Conservation (phyloP, 2,113 vertebrate genomes). For the Apteryx mantelli region DNA sequence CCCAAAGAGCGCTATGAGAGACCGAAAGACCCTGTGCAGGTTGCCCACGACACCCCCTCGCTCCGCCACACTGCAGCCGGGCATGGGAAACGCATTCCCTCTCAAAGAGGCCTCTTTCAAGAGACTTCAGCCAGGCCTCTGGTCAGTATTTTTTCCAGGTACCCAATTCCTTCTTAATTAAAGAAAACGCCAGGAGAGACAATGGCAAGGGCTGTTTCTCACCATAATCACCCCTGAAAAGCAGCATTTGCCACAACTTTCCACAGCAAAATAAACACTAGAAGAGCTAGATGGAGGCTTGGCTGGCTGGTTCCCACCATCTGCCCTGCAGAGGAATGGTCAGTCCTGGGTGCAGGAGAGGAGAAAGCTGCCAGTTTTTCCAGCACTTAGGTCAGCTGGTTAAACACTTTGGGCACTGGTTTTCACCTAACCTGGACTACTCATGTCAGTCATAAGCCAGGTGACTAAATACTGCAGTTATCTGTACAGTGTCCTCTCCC, state of each 20-base stretch:
- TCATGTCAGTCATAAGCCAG: accelerated
- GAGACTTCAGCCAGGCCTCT: accelerated
- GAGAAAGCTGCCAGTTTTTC: no score
- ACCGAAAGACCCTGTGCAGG: background rate
- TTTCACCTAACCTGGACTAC: background rate
- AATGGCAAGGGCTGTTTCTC: background rate
- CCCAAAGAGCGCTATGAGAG: background rate
- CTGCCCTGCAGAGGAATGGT: background rate
- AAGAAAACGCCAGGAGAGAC: background rate
- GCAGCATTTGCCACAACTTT: accelerated
- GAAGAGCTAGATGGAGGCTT: background rate
- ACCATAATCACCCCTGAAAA: background rate
- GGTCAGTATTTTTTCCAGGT: background rate
- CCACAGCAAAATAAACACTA: background rate
- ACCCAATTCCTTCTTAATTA: background rate
- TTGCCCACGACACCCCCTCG: background rate
- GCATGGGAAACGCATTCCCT: accelerated
- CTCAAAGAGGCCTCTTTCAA: accelerated
- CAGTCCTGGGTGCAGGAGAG: background rate
- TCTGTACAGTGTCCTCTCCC: accelerated
- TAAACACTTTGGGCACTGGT: background rate
- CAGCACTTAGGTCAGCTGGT: background rate
- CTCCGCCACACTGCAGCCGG: no score
- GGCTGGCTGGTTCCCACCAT: background rate
- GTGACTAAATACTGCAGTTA: background rate